Conservation (phyloP, 1,140 invertebrate genomes). For the Bombus haemorrhoidalis region DNA sequence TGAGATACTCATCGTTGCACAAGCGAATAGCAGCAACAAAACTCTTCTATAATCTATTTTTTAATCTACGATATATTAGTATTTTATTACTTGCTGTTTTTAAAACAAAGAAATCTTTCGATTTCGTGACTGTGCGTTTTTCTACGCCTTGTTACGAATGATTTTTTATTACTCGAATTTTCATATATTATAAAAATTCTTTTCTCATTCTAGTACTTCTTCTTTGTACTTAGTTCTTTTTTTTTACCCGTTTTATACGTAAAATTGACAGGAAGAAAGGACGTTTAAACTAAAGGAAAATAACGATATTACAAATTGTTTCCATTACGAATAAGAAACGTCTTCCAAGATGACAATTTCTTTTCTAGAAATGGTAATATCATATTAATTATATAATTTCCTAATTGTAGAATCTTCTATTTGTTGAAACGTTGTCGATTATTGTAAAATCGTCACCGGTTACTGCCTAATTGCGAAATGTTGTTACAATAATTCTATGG, state of each 20-base stretch:
- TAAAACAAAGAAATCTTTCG: conserved; percentile 2
- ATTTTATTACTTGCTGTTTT: conserved; percentile 26
- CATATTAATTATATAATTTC: neutral
- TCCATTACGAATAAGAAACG: neutral
- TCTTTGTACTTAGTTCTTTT: conserved; percentile 45
- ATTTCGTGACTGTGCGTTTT: neutral
- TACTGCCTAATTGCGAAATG: conserved; percentile 29
- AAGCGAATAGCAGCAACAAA: neutral
- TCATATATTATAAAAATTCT: neutral
- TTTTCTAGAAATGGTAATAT: neutral
- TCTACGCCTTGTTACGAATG: neutral
- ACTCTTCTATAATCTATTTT: neutral
- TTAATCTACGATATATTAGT: neutral
- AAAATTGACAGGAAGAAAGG: neutral
- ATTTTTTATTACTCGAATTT: neutral
- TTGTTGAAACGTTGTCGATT: neutral
- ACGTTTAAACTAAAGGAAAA: neutral
- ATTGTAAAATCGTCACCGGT: neutral
- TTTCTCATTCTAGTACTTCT: conserved; percentile 20
- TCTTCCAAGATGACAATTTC: conserved; percentile 25
- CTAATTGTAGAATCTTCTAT: neutral
- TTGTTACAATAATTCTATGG: neutral
- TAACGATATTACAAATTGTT: neutral
- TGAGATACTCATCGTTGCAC: conserved; percentile 27
- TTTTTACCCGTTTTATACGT: conserved; percentile 11